These are phyloP conservation scores for Scolopax bukidnonensis DNA, from an alignment of 2,797 vertebrate genomes.

Conservation along the genomic window DNA sequence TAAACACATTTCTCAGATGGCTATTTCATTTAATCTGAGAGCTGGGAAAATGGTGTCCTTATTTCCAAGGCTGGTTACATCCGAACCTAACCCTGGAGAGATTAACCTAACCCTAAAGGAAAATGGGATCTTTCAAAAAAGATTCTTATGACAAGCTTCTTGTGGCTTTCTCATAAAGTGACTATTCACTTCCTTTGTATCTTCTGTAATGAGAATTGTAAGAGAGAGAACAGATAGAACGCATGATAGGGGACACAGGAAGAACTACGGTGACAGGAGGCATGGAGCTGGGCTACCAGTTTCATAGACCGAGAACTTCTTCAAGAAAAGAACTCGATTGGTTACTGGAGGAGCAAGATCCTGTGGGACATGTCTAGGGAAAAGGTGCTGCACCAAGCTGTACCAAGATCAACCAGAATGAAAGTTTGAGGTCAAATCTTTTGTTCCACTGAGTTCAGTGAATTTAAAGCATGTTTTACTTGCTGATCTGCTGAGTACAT, in stretches of 20 bases:
- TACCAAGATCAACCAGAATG: background rate
- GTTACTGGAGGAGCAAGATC: background rate
- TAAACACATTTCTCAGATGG: background rate
- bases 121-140: background rate
- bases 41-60: background rate
- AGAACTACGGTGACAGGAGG: fast-evolving
- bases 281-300: fast-evolving
- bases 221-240: background rate
- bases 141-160: background rate
- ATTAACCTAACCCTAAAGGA: background rate
- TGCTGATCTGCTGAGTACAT: background rate
- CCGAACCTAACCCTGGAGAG: background rate
- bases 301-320: background rate
- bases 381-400: background rate
- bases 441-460: background rate
- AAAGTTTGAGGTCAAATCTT: background rate
- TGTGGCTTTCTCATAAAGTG: background rate
- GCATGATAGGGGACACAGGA: too few relatives aligned
- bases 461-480: background rate
- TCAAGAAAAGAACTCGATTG: background rate
- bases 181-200: background rate
- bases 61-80: background rate
- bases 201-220: background rate
- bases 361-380: background rate
- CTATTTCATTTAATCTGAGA: background rate